phyloP scores from a whole-genome alignment of 2,888 invertebrate genomes.

The Drosophila hawaiiensis region DNA sequence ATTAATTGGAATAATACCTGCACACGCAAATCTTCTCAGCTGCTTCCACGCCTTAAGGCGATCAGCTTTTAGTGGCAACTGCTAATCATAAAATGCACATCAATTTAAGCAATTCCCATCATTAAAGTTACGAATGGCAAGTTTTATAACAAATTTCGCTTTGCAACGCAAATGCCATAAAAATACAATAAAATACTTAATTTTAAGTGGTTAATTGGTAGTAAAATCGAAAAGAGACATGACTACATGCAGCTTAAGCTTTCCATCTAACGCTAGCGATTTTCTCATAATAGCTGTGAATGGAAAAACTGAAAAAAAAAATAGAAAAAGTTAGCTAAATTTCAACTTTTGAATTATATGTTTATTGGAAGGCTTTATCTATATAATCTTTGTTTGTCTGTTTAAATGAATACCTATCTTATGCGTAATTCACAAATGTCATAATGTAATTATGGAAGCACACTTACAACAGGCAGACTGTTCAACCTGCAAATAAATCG shows the following conservation, averaged over 20 bases:
- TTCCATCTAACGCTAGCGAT: background rate
- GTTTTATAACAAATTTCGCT: slow-evolving; percentile 24
- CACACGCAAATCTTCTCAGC: background rate
- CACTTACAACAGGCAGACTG: background rate
- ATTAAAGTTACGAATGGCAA: slow-evolving; percentile 4
- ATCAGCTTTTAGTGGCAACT: slow-evolving; percentile 3
- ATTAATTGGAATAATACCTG: slow-evolving; percentile 11
- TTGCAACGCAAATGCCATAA: slow-evolving; percentile 8
- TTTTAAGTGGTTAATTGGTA: slow-evolving; percentile 24
- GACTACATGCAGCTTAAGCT: background rate
- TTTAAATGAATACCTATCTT: no score
- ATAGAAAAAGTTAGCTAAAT: background rate
- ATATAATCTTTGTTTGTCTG: no score
- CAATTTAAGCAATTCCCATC: slow-evolving; percentile 15
- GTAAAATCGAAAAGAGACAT: slow-evolving; percentile 15
- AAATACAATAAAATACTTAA: slow-evolving; percentile 31
- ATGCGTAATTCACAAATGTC: no score
- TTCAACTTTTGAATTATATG: background rate
- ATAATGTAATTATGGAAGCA: background rate
- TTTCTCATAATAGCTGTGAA: background rate
- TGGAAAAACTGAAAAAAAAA: background rate
- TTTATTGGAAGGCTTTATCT: background rate
- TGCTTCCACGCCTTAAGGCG: background rate
- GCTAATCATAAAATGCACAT: slow-evolving; percentile 31
- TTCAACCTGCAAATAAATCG: background rate